Percentiles rank a stretch among this genome's conserved stretches.
These are phyloP conservation scores for Agrochola macilenta DNA, from an alignment of 2,888 invertebrate genomes.

Conservation along the genomic window DNA sequence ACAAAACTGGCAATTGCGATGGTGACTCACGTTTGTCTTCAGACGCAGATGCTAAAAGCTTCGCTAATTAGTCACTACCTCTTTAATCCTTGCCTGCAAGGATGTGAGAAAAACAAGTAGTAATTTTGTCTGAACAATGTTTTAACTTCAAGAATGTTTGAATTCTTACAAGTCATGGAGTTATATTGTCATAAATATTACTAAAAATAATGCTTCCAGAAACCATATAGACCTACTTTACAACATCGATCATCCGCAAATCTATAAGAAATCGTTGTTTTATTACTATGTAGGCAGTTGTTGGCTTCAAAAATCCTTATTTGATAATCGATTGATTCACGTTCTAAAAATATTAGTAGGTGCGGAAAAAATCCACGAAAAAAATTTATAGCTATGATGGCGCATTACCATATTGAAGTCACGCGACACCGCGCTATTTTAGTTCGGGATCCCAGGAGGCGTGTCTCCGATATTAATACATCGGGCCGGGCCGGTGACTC, in stretches of 20 bases:
- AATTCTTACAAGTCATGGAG: constrained; percentile 21
- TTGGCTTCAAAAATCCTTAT: constrained; percentile 48
- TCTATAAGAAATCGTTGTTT: neutral
- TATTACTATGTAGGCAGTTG: constrained; percentile 24
- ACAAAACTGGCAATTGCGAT: constrained; percentile 75
- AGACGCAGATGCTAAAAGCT: constrained; percentile 72
- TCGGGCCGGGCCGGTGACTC: constrained; percentile 84
- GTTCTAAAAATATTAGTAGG: constrained; percentile 63
- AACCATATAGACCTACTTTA: neutral
- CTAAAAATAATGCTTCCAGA: neutral
- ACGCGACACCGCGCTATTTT: constrained; percentile 88
- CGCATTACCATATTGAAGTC: constrained; percentile 82
- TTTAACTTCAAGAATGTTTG: neutral
- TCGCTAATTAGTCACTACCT: constrained; percentile 70
- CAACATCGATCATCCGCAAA: neutral
- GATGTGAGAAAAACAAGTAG: constrained; percentile 54
- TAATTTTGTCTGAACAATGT: constrained; percentile 9
- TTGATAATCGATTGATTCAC: constrained; percentile 67
- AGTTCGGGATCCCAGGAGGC: constrained; percentile 87
- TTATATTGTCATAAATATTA: neutral
- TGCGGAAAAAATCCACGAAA: constrained; percentile 67
- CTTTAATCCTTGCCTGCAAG: constrained; percentile 66
- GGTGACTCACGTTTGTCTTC: constrained; percentile 74
- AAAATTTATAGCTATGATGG: constrained; percentile 72
- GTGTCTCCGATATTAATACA: constrained; percentile 89